Base-by-base conservation (phyloP, 2,888 invertebrate species). In the Drosophila paramelanica region DNA sequence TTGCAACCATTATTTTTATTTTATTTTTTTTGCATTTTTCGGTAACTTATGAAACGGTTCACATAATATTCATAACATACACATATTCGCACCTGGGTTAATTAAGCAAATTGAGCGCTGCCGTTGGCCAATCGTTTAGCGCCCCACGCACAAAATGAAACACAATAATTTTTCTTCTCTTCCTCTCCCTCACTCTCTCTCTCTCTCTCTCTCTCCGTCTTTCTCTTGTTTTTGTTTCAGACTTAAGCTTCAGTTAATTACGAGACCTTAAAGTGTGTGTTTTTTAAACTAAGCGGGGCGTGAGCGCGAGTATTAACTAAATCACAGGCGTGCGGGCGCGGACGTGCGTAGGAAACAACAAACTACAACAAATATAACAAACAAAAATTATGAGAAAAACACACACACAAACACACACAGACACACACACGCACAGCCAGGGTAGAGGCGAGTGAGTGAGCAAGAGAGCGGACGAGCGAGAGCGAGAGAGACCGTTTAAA, bases 71-170 rank as follows among this genome's bases (percentile, higher is more conserved):
- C 71, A 45, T 53, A 66, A 73, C 38, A 75, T 56, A 43, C 45
- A 65, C 47, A 60, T 75, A 78, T 79, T 81, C 88, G 75, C 88
- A 81, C 88, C 85, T 81, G 75, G 62, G 46, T 87, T 87, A 72
- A 84, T 81, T 81, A 84, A 64, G 81, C 69, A 69, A 79, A 81
- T 80, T 65, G 55, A 61, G 45, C 38, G 65, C 46, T 81, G 64
- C 74, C 75, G 67, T 75, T 75, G 46, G 61, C 74, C 68, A 78
- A 75, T 62, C 74, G 74, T 46, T 77, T 75, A 67, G 69, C 64
- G 53, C 55, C 79, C 79, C 79, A 79, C 76, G 71, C 77, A 77
- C 64, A 53, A 43, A 60, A 67, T 5, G 27, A 50, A 42, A 59
- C 25, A 52, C 17, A 33, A 27, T 41, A 55, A 27, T 42, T 56